phyloP scores from a whole-genome alignment of 2,888 invertebrate genomes.

The Drosophila formosana region DNA sequence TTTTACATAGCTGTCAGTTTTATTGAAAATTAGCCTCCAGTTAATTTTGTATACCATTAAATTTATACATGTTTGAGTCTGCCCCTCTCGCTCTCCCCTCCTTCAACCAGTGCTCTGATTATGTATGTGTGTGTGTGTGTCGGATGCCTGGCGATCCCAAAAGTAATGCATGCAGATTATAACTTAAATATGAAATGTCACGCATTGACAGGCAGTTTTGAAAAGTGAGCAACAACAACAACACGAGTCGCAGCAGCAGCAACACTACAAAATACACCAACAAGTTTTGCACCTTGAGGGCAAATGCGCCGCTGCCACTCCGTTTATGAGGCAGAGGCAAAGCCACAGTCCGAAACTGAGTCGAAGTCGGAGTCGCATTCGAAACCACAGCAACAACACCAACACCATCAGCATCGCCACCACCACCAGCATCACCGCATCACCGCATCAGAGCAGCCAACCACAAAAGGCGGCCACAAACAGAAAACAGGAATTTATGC shows the following conservation, averaged over 20 bases:
- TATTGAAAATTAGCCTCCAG: conserved; percentile 80
- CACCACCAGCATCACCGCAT: conserved; percentile 3
- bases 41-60: conserved; percentile 79
- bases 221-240: conserved; percentile 73
- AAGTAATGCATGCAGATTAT: conserved; percentile 81
- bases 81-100: conserved; percentile 10
- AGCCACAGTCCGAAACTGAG: conserved; percentile 37
- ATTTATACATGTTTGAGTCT: conserved; percentile 59
- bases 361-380: conserved; percentile 33
- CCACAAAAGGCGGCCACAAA: conserved; percentile 54
- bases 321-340: conserved; percentile 66
- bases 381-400: conserved; percentile 40
- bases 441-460: conserved; percentile 24
- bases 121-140: conserved; percentile 28
- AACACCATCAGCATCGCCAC: conserved; percentile 25
- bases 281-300: conserved; percentile 71
- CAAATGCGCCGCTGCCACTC: conserved; percentile 65
- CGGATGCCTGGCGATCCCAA: conserved; percentile 44
- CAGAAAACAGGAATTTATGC: conserved; percentile 61
- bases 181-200: conserved; percentile 82
- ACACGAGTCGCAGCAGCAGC: conserved; percentile 13
- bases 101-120: not conserved
- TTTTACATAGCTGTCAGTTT: conserved; percentile 75
- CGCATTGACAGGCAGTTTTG: conserved; percentile 82
- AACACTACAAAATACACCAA: conserved; percentile 54